These are phyloP conservation scores for Calameuta idolon DNA, from an alignment of 2,888 invertebrate genomes.

Conservation along the genomic window DNA sequence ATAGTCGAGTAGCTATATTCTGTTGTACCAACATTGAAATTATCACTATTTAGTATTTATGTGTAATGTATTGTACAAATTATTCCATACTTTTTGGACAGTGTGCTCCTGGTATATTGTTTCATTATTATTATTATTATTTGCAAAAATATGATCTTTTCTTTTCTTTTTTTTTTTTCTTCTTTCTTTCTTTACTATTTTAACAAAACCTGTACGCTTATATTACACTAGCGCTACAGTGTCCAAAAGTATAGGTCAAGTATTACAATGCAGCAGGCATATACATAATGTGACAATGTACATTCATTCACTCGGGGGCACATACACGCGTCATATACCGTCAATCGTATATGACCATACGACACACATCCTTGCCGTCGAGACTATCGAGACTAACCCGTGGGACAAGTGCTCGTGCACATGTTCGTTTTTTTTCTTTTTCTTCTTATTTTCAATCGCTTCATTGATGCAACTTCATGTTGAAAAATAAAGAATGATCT, in stretches of 20 bases:
- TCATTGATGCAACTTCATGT: slow-evolving; percentile 39
- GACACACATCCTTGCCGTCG: slow-evolving; percentile 30
- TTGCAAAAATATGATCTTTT: slow-evolving; percentile 57
- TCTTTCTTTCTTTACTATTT: slow-evolving; percentile 44
- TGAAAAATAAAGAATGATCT: slow-evolving; percentile 63
- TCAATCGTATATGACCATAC: slow-evolving; percentile 35
- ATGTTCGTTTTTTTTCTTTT: slow-evolving; percentile 30
- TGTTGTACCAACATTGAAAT: slow-evolving; percentile 61
- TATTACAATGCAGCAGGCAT: slow-evolving; percentile 56
- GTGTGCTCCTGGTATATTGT: slow-evolving; percentile 46
- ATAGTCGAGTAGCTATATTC: slow-evolving; percentile 54
- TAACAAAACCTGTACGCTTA: slow-evolving; percentile 41
- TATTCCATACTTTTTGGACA: slow-evolving; percentile 63
- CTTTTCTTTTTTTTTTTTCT: no score
- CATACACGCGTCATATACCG: slow-evolving; percentile 38
- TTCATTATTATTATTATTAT: slow-evolving; percentile 29
- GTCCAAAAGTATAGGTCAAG: slow-evolving; percentile 63
- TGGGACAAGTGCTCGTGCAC: slow-evolving; percentile 55
- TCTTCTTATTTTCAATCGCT: slow-evolving; percentile 17
- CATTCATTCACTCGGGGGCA: slow-evolving; percentile 32
- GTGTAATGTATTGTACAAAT: slow-evolving; percentile 62
- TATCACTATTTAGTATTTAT: slow-evolving; percentile 52
- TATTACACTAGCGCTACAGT: slow-evolving; percentile 53
- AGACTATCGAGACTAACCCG: slow-evolving; percentile 29
- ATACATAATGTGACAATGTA: slow-evolving; percentile 24